Percentiles rank a stretch among this genome's conserved stretches.
phyloP scores from a whole-genome alignment of 2,797 vertebrate species.

The Halcyon chelicuti region DNA sequence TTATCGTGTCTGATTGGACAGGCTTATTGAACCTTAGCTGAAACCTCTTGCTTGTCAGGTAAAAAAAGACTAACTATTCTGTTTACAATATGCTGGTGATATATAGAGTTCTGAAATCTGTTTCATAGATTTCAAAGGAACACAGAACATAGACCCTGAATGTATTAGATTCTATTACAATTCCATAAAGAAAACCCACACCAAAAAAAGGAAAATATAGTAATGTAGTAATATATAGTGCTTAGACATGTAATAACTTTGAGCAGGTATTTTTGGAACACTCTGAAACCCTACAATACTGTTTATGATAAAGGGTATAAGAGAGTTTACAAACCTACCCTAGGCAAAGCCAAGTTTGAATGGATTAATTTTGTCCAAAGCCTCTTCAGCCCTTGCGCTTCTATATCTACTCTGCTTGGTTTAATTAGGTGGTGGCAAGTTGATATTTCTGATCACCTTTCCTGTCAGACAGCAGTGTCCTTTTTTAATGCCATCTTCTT shows the following conservation, averaged over 20 bases:
- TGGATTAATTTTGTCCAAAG: not conserved
- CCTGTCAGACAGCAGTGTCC: not conserved
- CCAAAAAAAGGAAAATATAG: not conserved
- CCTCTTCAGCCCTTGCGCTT: not conserved
- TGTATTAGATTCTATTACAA: not conserved
- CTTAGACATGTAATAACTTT: not conserved
- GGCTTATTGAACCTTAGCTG: not conserved
- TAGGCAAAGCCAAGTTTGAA: not conserved
- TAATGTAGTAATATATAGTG: not conserved
- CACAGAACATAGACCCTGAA: not conserved
- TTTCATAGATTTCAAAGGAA: not conserved
- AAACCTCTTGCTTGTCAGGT: not conserved
- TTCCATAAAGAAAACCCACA: not conserved
- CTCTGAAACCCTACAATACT: not conserved
- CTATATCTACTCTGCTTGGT: not conserved
- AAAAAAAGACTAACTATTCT: not conserved
- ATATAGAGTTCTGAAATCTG: not conserved
- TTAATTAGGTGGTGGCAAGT: slow-evolving; percentile 33
- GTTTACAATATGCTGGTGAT: not conserved
- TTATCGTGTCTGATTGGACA: not conserved
- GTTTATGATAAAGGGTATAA: not conserved
- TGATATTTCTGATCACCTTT: slow-evolving; percentile 31
- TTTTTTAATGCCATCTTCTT: not conserved
- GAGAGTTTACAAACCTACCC: not conserved
- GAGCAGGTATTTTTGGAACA: not conserved